Base-by-base conservation (phyloP, 2,888 invertebrate genomes). In the Neoascia interrupta region DNA sequence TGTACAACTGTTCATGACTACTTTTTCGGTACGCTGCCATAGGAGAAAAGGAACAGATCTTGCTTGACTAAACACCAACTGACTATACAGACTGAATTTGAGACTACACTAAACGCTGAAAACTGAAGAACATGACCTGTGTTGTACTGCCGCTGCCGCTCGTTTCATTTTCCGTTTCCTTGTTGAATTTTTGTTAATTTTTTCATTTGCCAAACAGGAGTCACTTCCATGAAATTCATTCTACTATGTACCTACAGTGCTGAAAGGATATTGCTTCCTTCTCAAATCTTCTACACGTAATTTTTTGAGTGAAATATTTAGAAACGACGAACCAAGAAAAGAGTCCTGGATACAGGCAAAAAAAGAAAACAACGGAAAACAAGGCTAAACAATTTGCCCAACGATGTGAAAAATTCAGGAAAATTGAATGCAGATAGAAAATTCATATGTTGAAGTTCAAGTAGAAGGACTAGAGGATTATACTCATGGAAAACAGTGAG, bases 101-200 rank as follows among this genome's bases (percentile, higher is more conserved):
- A n/a, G n/a, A n/a, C n/a, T n/a, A n/a, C n/a, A n/a, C 5, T 45
- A 37, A n/a, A 34, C 3, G 15, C 16, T 58, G n/a, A n/a, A n/a
- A n/a, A n/a, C n/a, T n/a, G n/a, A 11, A 23, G 51, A 15, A 19
- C 15, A 63, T 43, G 34, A 31, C 31, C 41, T 63, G 21, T 51
- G 8, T 18, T 5, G 34, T n/a, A 15, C n/a, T 51, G n/a, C 26
- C n/a, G 37, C 49, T 49, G 19, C 26, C 39, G 49, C 18, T 39
- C 39, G 18, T 26, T 1, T 8, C 15, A 6, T 54, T 43, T 2
- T 13, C 21, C 1, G 45, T 45, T 36, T 54, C 45, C 45, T 36
- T 47, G 47, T 26, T 47, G 66, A 41, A 16, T n/a, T n/a, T 56
- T 49, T 31, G 47, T 47, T 54, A 54, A 45, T 54, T 36, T 45